A percentile compares a stretch with the other conserved stretches of the same genome.
Evolutionary conservation across 1,140 invertebrate species (phyloP).

Genomic region (Rhopalosiphum maidis): DNA sequence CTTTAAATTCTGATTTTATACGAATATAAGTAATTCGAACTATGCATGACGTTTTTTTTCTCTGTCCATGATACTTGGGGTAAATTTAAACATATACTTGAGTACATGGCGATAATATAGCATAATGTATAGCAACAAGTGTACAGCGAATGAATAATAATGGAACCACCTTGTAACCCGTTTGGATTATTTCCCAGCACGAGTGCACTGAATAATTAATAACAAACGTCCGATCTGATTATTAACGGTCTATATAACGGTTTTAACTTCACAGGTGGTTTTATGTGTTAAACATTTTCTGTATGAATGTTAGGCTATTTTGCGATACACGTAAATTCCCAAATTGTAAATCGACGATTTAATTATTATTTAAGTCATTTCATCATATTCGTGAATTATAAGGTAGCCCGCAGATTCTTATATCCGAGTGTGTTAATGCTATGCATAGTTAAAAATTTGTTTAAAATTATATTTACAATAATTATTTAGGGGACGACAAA

Average conservation of each 20-base stretch:
- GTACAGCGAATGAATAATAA: slow-evolving; percentile 36
- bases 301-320: not conserved
- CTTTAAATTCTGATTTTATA: too few relatives aligned
- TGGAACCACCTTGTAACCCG: slow-evolving; percentile 45
- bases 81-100: not conserved
- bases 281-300: not conserved
- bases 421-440: not conserved
- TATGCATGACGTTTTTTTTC: not conserved
- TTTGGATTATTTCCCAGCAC: slow-evolving; percentile 49
- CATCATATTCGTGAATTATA: not conserved
- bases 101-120: not conserved
- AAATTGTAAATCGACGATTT: not conserved
- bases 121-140: slow-evolving; percentile 33
- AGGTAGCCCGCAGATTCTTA: not conserved
- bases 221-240: slow-evolving; percentile 36
- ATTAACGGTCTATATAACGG: slow-evolving; percentile 35
- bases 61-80: not conserved
- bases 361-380: not conserved
- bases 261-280: slow-evolving; percentile 28
- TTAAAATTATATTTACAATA: not conserved
- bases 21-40: not conserved
- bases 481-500: not conserved
- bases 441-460: not conserved
- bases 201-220: slow-evolving; percentile 44
- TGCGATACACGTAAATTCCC: not conserved